phyloP scores from a whole-genome alignment of 2,797 vertebrate species.

The Mormyrops boulengeri region DNA sequence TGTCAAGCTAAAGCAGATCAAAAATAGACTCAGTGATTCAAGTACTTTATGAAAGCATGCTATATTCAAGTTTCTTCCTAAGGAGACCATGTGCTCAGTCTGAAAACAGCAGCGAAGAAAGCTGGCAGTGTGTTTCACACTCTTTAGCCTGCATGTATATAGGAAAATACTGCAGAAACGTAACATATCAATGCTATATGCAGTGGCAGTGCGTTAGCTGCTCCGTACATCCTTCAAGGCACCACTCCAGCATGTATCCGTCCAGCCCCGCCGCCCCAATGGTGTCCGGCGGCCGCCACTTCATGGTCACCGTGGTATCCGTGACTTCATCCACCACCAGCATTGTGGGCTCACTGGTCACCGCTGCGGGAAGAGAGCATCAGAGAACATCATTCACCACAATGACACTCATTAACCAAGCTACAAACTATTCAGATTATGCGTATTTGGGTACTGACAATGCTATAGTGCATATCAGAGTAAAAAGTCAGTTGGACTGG shows the following conservation, averaged over 20 bases:
- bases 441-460: neutral
- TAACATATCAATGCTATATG: neutral
- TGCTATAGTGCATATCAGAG: neutral
- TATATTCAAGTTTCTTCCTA: neutral
- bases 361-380: conserved; percentile 60
- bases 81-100: neutral
- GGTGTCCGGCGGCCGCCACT: conserved; percentile 94
- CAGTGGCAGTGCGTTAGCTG: neutral
- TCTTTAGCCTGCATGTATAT: neutral
- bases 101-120: neutral
- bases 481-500: neutral
- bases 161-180: neutral
- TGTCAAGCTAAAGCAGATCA: neutral
- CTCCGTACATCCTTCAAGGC: conserved; percentile 92
- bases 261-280: conserved; percentile 94
- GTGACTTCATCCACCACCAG: conserved; percentile 87
- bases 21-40: neutral
- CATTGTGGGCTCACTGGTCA: conserved; percentile 93
- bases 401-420: neutral
- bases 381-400: conserved; percentile 18
- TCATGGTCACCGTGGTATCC: conserved; percentile 83
- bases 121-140: neutral
- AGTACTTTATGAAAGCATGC: neutral
- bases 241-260: conserved; percentile 91
- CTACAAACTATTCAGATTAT: neutral